Evolutionary conservation across 2,888 invertebrate genomes (phyloP).

Genomic region (Theodoxus fluviatilis): DNA sequence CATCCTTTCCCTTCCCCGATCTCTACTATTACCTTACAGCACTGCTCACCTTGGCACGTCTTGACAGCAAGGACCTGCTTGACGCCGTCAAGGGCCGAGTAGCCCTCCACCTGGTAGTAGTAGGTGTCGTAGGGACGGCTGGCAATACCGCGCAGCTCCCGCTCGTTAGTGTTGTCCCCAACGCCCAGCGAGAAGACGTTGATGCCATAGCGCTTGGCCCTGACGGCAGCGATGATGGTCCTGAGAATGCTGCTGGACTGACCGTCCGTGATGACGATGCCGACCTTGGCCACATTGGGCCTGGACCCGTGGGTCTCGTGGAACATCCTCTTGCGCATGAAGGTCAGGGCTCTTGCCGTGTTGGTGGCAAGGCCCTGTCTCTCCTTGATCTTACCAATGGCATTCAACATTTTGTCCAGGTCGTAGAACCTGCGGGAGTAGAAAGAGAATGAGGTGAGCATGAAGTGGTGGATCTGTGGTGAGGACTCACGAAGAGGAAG

Average conservation of each 20-base stretch:
- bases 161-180: constrained; percentile 41
- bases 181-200: constrained; percentile 53
- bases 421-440: no score
- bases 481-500: no score
- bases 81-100: constrained; percentile 45
- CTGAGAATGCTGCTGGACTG: constrained; percentile 42
- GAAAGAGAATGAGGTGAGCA: no score
- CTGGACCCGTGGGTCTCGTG: constrained; percentile 38
- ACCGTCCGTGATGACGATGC: constrained; percentile 53
- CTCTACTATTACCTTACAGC: background rate
- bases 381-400: constrained; percentile 39
- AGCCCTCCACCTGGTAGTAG: constrained; percentile 45
- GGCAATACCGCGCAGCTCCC: constrained; percentile 49
- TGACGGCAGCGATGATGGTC: constrained; percentile 44
- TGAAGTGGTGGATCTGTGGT: no score
- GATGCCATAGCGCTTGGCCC: constrained; percentile 43
- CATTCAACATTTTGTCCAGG: constrained; percentile 33
- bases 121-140: constrained; percentile 41
- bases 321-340: constrained; percentile 40
- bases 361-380: constrained; percentile 42
- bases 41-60: constrained; percentile 43
- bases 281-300: constrained; percentile 45
- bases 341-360: constrained; percentile 44
- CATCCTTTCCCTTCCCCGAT: background rate
- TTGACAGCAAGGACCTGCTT: constrained; percentile 46